These are phyloP conservation scores for Lepidotrigona ventralis DNA, from an alignment of 1,140 invertebrate species.

Conservation along the genomic window DNA sequence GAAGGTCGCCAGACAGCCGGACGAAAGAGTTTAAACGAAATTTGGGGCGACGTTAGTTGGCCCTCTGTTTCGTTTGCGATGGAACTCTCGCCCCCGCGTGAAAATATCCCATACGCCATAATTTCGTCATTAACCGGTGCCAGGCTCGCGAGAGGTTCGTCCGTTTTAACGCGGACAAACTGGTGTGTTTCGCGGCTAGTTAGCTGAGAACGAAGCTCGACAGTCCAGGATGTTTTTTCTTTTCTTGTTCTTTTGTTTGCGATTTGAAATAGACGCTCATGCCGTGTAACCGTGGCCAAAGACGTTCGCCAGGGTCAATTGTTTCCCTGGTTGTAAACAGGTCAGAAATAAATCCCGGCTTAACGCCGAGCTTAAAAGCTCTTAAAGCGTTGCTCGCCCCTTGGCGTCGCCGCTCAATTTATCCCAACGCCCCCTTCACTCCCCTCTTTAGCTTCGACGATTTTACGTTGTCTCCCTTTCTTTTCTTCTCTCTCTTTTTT, in stretches of 20 bases:
- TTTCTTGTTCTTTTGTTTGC: too few species aligned
- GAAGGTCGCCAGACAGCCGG: background rate
- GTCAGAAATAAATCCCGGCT: conserved; percentile 75
- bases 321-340: conserved; percentile 72
- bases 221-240: too few species aligned
- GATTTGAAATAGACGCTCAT: conserved; percentile 58
- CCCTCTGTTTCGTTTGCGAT: too few species aligned
- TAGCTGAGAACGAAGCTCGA: conserved; percentile 30
- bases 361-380: conserved; percentile 76
- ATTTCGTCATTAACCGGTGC: conserved; percentile 8
- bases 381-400: conserved; percentile 67
- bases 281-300: conserved; percentile 34
- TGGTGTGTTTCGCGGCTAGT: conserved; percentile 53
- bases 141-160: conserved; percentile 15
- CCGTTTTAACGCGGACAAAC: conserved; percentile 61
- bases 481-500: background rate
- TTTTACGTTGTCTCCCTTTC: conserved; percentile 55
- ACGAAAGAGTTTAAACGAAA: background rate
- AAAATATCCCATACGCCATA: too few species aligned
- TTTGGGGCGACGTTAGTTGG: background rate
- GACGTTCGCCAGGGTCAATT: conserved; percentile 66
- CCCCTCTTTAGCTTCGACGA: conserved; percentile 34
- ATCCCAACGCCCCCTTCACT: conserved; percentile 18
- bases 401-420: conserved; percentile 52
- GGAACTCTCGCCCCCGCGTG: too few species aligned